Evolutionary conservation across 1,140 invertebrate genomes (phyloP), one percentile per base, ranked within the genome.

Genomic region (Lethrus apterus): DNA sequence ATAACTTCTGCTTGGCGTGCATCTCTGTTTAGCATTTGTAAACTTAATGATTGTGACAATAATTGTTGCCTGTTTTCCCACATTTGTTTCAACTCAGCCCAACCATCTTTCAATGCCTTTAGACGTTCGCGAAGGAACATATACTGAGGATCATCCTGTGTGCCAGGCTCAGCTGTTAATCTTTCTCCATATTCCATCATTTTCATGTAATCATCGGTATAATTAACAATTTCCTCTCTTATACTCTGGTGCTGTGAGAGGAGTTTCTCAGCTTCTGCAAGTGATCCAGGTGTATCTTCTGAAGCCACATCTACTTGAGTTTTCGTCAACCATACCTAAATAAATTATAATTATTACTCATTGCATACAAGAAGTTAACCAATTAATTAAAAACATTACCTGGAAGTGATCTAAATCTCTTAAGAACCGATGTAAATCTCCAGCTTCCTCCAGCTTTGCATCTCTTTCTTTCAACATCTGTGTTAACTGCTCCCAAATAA

Each of bases 121-220:
- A 99, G 72, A 47, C 97, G 79, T 70, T 97, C 93, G 40, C 92
- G 77, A 56, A 98, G 71, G 83, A 98, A 98, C 93, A 98, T 97
- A 71, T 98, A 98, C 70, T 99, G 95, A 42, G 95, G 93, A 73
- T 99, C 97, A 51, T 89, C 85, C 52, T 84, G 82, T 2, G 87
- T 88, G 13, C 52, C 55, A 11, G 54, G 58, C 49, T 73, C 92
- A 45, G 85, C 86, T 36, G 92, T 95, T 42, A 96, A 80, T 58
- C 88, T 82, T 62, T 98, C 93, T 36, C 97, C 97, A 66, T 98
- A 99, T 57, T 97, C 93, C 87, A 98, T 98, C 93, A 99, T 98
- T 72, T 93, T 94, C 52, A 85, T 85, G 66, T 97, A 98, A 66
- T 99, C 96, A 55, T 96, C 91, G 33, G 85, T 93, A 65, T 99